Base-by-base conservation (phyloP, 2,113 vertebrate genomes). In the Chionis minor region DNA sequence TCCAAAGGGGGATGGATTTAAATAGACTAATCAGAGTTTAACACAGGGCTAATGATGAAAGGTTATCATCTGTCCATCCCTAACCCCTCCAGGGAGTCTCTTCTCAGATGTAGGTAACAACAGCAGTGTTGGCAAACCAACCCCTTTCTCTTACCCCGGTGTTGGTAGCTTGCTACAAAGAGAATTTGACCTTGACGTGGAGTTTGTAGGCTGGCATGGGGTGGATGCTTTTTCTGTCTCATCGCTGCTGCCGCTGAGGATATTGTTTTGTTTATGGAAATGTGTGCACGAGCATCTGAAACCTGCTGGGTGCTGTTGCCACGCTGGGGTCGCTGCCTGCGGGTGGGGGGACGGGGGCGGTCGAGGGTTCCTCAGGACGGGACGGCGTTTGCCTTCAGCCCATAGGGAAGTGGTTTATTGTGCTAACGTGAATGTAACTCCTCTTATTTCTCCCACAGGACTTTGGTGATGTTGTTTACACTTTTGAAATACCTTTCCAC, bases 401-500 rank as follows among this genome's bases (percentile, higher is more conserved):
- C 13, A 22, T 13, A 51, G 49, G 24, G 49, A 51, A 51, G 8
- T 3, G 0, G 17, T 51, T 40, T 20, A 4, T n/a, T 58, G n/a
- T 32, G 13, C 51, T 83, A 6, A 23, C 6, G 0, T 6, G 47
- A 92, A 47, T 1, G 0, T 47, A 2, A 55, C 88, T 96, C 77
- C 77, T 72, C 67, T 86, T n/a, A 2, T 62, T 67, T 91, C 95
- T 83, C 4, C 9, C 35, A 17, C 97, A 99, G 99, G 99, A 99
- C 33, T 97, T 98, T 5, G 99, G 99, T 10, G 99, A 99, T 55
- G 98, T 98, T 4, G 99, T 99, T 94, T 99, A 99, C 97, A 99
- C 98, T 71, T 98, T 99, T 45, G 99, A 99, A 96, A 98, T 99
- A 84, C 99, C 99, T 58, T 99, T 98, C 96, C 98, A 99, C 2